Base-by-base conservation (phyloP, 2,888 invertebrate genomes). In the Poecilobothrus nobilitatus region DNA sequence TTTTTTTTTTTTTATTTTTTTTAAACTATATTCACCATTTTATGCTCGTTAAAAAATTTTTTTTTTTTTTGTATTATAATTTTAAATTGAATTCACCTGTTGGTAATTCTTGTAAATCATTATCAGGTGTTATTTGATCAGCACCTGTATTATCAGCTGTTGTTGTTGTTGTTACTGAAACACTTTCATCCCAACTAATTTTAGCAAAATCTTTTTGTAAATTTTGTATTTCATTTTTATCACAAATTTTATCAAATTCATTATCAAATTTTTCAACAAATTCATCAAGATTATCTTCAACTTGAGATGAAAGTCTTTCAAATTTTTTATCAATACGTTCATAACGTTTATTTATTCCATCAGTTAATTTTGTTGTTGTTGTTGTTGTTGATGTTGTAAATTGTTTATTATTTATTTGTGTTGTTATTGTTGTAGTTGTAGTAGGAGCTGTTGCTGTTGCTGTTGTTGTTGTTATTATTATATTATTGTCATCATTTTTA, bases 151-250 rank as follows among this genome's bases (percentile, higher is more conserved):
- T 80, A 74, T 78, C 74, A 65, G 78, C 79, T 73, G 78, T 80
- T 63, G 72, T 71, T 63, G 72, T 71, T 65, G 80, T 80, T 27
- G 79, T 79, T 63, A 78, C 78, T 44, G 81, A 81, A 64, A 79
- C 74, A 73, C 80, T 82, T 73, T 81, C 81, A 68, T 81, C 81
- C 80, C 82, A 81, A 78, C 81, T 82, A 70, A 82, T 78, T 76
- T 82, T 82, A 20, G 82, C 81, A 73, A 79, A 82, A 64, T 82
- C 81, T 69, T 76, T 79, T 75, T 82, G 82, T 66, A 82, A 75
- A 71, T 76, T 77, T 74, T 79, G 80, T 67, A 82, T 76, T 74
- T 82, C 81, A 71, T 82, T 82, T 69, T 79, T 80, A 68, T 76
- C 76, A 33, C 82, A 76, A 67, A 78, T 70, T 68, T 74, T 73